A percentile compares a stretch with the other conserved stretches of the same genome.
These are phyloP conservation scores for Nematolebias whitei DNA, from an alignment of 2,113 vertebrate species.

Conservation along the genomic window DNA sequence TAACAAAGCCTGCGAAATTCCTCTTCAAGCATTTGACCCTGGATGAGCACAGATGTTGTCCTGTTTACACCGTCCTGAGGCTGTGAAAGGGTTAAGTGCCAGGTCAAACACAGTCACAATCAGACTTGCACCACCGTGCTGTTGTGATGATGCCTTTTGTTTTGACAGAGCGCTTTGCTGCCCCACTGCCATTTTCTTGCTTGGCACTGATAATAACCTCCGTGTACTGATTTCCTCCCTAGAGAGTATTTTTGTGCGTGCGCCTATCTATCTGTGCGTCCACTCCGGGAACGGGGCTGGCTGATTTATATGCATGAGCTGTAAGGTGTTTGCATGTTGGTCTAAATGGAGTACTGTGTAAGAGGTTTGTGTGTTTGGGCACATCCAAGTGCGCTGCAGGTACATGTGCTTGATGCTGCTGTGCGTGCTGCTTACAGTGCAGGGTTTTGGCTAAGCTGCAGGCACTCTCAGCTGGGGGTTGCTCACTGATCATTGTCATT, in stretches of 20 bases:
- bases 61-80: conserved; percentile 11
- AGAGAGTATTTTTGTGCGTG: conserved; percentile 22
- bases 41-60: conserved; percentile 17
- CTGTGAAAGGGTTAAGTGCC: conserved; percentile 47
- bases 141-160: conserved; percentile 39
- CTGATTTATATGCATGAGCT: conserved; percentile 52
- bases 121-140: conserved; percentile 35
- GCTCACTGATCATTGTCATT: conserved; percentile 82
- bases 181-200: conserved; percentile 18
- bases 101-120: conserved; percentile 30
- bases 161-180: conserved; percentile 8
- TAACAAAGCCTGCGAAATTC: conserved; percentile 22
- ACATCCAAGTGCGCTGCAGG: conserved; percentile 25
- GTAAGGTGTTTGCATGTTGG: conserved; percentile 51
- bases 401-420: conserved; percentile 32
- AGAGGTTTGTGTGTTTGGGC: conserved; percentile 8
- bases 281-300: conserved; percentile 14
- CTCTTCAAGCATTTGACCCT: conserved; percentile 8
- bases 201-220: conserved; percentile 29
- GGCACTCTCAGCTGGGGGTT: conserved; percentile 75
- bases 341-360: conserved; percentile 33
- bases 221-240: conserved; percentile 58
- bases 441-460: conserved; percentile 70
- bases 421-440: conserved; percentile 51
- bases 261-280: conserved; percentile 21